These are phyloP conservation scores for Bugula neritina DNA, from an alignment of 2,888 invertebrate species.

Conservation along the genomic window DNA sequence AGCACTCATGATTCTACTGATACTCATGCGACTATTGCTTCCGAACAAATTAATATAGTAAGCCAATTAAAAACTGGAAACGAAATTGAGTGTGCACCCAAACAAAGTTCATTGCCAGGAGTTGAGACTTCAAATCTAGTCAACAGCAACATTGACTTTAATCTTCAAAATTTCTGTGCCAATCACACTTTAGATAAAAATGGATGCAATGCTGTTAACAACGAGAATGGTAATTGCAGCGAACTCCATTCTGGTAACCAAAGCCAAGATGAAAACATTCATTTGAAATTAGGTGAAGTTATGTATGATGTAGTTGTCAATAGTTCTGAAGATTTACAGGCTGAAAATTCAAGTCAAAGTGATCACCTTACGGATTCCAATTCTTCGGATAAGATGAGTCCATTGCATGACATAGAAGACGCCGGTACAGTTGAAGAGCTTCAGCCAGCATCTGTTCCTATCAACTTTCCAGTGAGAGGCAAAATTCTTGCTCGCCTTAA, in stretches of 20 bases:
- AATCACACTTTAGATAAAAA: no score
- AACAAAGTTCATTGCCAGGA: no score
- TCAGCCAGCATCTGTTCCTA: background rate
- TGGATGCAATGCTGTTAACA: background rate
- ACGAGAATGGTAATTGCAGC: background rate
- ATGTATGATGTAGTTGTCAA: background rate
- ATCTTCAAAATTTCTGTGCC: no score
- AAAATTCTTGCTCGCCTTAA: background rate
- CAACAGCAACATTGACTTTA: no score
- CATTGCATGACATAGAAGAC: background rate
- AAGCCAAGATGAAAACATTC: background rate
- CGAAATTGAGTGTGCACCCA: no score
- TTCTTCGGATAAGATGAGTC: constrained; percentile 16
- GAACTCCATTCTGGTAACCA: background rate
- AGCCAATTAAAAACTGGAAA: no score
- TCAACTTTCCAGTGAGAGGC: constrained; percentile 14
- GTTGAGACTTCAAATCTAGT: no score
- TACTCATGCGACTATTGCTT: no score
- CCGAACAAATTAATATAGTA: no score
- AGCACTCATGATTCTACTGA: no score
- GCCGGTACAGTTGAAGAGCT: background rate
- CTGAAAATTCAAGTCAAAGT: background rate
- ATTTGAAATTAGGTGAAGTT: background rate
- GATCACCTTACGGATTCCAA: constrained; percentile 18
- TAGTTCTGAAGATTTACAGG: background rate